Evolutionary conservation across 1,140 invertebrate species (phyloP), one percentile per base, ranked within the genome.

Genomic region (Bombyx mandarina): DNA sequence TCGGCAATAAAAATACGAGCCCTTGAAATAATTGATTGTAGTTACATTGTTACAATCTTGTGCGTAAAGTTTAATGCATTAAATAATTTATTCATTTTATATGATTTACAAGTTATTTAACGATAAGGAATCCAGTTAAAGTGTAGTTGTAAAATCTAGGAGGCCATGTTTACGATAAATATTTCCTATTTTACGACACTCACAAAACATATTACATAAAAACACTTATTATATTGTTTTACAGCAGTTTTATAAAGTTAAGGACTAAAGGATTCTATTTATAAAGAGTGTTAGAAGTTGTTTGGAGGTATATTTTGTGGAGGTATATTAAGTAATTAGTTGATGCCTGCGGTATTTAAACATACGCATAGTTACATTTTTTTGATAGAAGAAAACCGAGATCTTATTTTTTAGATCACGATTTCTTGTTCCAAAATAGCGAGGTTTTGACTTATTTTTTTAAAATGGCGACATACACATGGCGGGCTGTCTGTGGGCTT

Each of bases 71-170:
- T 75, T 77, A 73, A 77, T 73, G 73, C 57, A 63, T 67, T 64
- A 70, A 73, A 71, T 79, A 77, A 75, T 71, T 79, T 77, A 75
- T 79, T 74, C 61, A 66, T 77, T 70, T 73, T 60, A 47, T 62
- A 65, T 77, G 75, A 79, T 79, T 79, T 79, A 79, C 63, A 62
- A 67, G 58, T 62, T 65, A 75, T 76, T 73, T 65, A 65, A 71
- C 69, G 63, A 76, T 71, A 69, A 74, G 60, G 59, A 71, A 70
- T 66, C 62, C 61, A 70, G 63, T 62, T 70, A 75, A 71, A 70
- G 73, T 65, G 54, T 61, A 62, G 63, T 68, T 74, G 65, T 79
- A 75, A 77, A 74, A 66, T 70, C 62, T 76, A 70, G 60, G 55
- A 73, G 66, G 61, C 58, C 66, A 56, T 63, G 51, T 73, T 74